Conservation (phyloP, 2,113 vertebrate genomes). For the Vidua chalybeata region DNA sequence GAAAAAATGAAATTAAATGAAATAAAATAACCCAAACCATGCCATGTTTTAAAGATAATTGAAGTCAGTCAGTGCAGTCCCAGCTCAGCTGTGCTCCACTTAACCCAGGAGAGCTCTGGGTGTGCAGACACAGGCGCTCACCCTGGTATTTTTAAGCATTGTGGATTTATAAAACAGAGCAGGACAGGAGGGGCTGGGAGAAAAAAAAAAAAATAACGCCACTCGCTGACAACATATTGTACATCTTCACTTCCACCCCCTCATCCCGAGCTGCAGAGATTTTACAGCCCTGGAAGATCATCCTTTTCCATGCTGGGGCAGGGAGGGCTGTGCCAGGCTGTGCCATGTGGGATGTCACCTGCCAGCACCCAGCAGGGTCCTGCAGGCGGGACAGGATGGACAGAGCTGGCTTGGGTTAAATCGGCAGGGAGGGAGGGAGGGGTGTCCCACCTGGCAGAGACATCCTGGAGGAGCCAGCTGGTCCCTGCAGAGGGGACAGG, state of each 20-base stretch:
- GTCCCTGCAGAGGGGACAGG: background rate
- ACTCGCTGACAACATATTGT: constrained; percentile 27
- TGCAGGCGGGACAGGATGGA: no score
- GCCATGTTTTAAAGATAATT: background rate
- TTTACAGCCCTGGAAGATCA: background rate
- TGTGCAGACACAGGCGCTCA: background rate
- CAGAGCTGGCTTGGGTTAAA: background rate
- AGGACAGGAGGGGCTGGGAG: background rate
- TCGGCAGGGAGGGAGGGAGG: background rate
- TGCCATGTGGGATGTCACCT: background rate
- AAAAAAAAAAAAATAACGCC: background rate
- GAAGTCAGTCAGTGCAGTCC: background rate
- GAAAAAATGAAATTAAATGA: background rate
- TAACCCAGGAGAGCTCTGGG: background rate
- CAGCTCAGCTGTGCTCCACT: background rate
- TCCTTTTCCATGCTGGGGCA: background rate
- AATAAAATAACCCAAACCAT: background rate
- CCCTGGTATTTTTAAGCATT: background rate
- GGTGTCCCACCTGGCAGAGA: background rate
- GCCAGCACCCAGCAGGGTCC: background rate
- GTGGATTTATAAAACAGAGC: background rate
- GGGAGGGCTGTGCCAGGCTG: background rate
- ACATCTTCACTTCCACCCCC: constrained; percentile 47
- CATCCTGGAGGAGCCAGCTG: background rate
- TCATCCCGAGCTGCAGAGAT: background rate